Percentiles rank a stretch among this genome's conserved stretches.
phyloP scores from a whole-genome alignment of 2,888 invertebrate species.

The Cancer borealis region DNA sequence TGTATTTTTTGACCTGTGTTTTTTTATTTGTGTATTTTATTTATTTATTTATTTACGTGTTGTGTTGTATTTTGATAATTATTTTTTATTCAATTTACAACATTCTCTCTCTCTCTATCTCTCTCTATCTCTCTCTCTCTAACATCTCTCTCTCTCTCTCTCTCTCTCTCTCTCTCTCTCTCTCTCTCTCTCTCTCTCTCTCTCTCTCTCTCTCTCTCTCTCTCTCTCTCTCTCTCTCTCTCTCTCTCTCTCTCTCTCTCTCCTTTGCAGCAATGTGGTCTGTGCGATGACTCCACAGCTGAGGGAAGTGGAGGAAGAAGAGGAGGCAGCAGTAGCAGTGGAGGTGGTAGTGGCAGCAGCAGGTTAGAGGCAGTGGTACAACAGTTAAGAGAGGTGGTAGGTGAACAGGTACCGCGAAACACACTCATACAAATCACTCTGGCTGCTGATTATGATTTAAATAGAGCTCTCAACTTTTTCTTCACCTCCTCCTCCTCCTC shows the following conservation, averaged over 20 bases:
- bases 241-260: not conserved
- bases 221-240: not conserved
- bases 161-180: not conserved
- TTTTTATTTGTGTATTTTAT: too few relatives aligned
- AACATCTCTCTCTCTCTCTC: not conserved
- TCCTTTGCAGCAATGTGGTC: constrained; percentile 42
- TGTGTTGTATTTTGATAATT: too few relatives aligned
- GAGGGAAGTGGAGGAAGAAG: not conserved
- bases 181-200: not conserved
- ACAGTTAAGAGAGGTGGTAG: constrained; percentile 82
- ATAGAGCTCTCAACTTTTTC: constrained; percentile 84
- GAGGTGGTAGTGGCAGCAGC: not conserved
- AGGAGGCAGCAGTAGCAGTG: constrained; percentile 17
- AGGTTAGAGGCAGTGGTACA: constrained; percentile 81
- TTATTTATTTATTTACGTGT: too few relatives aligned
- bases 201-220: not conserved
- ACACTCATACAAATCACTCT: constrained; percentile 82
- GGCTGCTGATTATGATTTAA: constrained; percentile 84
- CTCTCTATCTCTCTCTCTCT: not conserved
- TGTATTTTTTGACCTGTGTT: too few relatives aligned
- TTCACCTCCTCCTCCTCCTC: constrained; percentile 81
- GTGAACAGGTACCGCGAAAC: constrained; percentile 82
- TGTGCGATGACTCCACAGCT: not conserved
- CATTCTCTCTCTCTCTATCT: not conserved
- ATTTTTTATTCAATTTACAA: too few relatives aligned